Percentiles rank a stretch among this genome's conserved stretches.
These are phyloP conservation scores for Tryphoninae sp. DNA, from an alignment of 2,888 invertebrate species.

Conservation along the genomic window DNA sequence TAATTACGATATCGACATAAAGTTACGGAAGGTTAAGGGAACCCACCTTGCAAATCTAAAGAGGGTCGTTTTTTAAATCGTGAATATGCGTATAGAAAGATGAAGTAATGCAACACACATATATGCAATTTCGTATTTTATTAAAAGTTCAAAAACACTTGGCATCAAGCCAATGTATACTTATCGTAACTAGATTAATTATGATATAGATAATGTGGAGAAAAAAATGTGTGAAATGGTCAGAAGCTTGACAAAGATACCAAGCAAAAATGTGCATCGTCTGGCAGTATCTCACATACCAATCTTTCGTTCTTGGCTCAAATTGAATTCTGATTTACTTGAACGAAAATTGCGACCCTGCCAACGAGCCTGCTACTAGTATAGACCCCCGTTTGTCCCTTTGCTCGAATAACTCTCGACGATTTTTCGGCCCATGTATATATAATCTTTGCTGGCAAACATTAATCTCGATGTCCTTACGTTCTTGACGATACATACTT, in stretches of 20 bases:
- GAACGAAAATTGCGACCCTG: conserved; percentile 52
- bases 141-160: no score
- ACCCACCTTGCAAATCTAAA: no score
- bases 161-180: background rate
- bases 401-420: conserved; percentile 5
- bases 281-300: conserved; percentile 42
- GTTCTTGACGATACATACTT: background rate
- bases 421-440: background rate
- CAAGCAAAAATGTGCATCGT: conserved; percentile 32
- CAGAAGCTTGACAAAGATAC: background rate
- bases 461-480: conserved; percentile 47
- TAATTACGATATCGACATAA: no score
- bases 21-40: no score
- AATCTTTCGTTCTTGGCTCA: conserved; percentile 68
- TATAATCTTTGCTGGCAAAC: conserved; percentile 43
- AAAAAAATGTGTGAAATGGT: background rate
- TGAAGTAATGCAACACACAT: no score
- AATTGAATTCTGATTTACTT: conserved; percentile 79
- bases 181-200: no score
- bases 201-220: no score
- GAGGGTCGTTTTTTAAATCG: no score
- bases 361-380: conserved; percentile 25
- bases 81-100: no score
- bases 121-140: no score
- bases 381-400: background rate